Percentiles rank a stretch among this genome's conserved stretches.
Conservation (phyloP, 2,888 invertebrate species). For the Punctoribates punctum region DNA sequence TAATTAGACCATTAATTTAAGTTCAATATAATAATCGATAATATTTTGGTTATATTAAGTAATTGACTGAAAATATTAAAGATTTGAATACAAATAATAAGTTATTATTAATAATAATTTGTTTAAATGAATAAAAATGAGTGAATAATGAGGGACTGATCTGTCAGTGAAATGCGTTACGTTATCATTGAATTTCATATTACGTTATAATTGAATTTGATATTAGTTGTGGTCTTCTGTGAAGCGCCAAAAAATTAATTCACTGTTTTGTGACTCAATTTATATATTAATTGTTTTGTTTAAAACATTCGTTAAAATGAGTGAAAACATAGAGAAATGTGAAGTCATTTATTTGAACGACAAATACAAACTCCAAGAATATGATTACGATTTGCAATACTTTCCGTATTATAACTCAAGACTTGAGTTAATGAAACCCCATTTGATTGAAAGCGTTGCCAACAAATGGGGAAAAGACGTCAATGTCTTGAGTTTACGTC, state of each 20-base stretch:
- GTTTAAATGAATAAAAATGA: no score
- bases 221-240: no score
- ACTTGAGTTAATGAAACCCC: conserved; percentile 8
- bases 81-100: no score
- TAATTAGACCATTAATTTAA: no score
- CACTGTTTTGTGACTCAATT: background rate
- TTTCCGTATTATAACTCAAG: conserved; percentile 44
- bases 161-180: no score
- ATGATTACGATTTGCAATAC: conserved; percentile 40
- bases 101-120: no score
- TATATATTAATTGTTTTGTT: background rate
- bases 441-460: background rate
- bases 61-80: no score
- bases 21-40: no score
- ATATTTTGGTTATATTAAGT: no score
- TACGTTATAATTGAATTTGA: no score
- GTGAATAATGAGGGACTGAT: no score
- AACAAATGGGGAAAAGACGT: conserved; percentile 38
- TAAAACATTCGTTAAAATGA: conserved; percentile 7
- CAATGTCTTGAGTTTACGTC: background rate
- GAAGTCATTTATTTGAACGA: conserved; percentile 38
- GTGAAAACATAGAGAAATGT: background rate
- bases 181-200: no score
- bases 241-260: background rate
- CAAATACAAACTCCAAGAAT: conserved; percentile 12